Conservation (phyloP, 1,140 invertebrate genomes). For the Drosophila asahinai region DNA sequence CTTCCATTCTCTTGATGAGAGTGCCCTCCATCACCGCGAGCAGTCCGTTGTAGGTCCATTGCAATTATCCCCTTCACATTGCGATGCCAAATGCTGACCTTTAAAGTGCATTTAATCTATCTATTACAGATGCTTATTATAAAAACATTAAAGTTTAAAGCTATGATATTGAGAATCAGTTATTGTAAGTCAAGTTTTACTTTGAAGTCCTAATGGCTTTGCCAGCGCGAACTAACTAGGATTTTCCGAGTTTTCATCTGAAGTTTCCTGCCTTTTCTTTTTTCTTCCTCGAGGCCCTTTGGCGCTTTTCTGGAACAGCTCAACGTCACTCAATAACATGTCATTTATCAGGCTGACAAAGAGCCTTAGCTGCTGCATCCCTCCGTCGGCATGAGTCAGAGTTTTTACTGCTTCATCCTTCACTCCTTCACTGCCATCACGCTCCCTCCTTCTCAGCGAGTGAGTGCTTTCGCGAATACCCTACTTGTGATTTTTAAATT, state of each 20-base stretch:
- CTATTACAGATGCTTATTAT: too few species aligned
- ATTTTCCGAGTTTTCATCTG: not conserved
- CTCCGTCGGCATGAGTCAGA: constrained; percentile 7
- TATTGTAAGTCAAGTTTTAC: too few species aligned
- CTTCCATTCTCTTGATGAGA: too few species aligned
- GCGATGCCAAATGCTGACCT: too few species aligned
- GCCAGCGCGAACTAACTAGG: too few species aligned
- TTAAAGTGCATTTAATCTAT: too few species aligned
- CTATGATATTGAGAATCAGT: too few species aligned
- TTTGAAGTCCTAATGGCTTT: too few species aligned
- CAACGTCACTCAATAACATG: constrained; percentile 49
- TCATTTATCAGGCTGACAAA: constrained; percentile 51
- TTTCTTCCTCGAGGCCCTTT: not conserved
- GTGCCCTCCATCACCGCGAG: too few species aligned
- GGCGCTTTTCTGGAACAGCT: constrained; percentile 17
- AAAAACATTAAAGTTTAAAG: too few species aligned
- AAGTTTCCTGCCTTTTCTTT: not conserved
- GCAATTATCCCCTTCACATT: too few species aligned
- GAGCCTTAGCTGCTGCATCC: constrained; percentile 16
- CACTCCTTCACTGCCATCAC: not conserved
- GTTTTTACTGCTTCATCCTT: constrained; percentile 2
- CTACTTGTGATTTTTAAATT: constrained; percentile 2
- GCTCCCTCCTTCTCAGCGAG: not conserved
- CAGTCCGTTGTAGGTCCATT: too few species aligned
- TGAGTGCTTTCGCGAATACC: not conserved